Base-by-base conservation (phyloP, 2,113 vertebrate genomes). In the Myotis brandtii region DNA sequence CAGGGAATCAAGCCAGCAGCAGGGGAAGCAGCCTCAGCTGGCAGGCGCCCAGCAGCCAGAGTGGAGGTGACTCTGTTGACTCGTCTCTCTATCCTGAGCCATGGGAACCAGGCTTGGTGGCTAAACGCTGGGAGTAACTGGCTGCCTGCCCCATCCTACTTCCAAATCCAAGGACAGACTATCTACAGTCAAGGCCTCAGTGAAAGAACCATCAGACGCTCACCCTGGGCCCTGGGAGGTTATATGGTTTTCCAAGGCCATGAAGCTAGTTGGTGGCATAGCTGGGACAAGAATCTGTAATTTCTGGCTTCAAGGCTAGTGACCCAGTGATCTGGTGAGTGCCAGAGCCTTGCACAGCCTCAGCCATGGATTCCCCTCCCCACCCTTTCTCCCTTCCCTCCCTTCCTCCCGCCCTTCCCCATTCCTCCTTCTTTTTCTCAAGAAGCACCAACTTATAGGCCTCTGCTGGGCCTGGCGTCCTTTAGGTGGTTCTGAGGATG, bases 351-450 rank as follows among this genome's bases (percentile, higher is more conserved):
- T 40, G 56, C 18, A 32, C 11, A 79, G 12, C 20, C 32, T 64
- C 13, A 21, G 43, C n/a, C 13, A 1, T 0, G 13, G 48, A n/a
- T 0, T 0, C 1, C 1, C 20, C 30, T 0, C 14, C 11, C 17
- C 23, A 9, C 34, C 6, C 9, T 20, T 6, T 13, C 32, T 4
- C 72, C 25, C 43, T 9, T 21, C 37, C 8, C 27, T 18, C 2
- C 1, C n/a, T n/a, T 2, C 43, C 9, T 52, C 9, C 17, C 20
- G 0, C 32, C 54, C 20, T 2, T 6, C 20, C 59, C 34, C 18
- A 8, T 25, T 14, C 3, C 7, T 52, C 10, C 9, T 80, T 9
- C 32, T 46, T 86, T 82, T 25, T 9, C 48, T 69, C 32, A 77
- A 16, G 11, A 37, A 85, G 10, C 64, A 73, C 30, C 92, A 70